Percentiles rank a stretch among this genome's conserved stretches.
Conservation (phyloP, 1,140 invertebrate genomes). For the Anoplophora glabripennis region DNA sequence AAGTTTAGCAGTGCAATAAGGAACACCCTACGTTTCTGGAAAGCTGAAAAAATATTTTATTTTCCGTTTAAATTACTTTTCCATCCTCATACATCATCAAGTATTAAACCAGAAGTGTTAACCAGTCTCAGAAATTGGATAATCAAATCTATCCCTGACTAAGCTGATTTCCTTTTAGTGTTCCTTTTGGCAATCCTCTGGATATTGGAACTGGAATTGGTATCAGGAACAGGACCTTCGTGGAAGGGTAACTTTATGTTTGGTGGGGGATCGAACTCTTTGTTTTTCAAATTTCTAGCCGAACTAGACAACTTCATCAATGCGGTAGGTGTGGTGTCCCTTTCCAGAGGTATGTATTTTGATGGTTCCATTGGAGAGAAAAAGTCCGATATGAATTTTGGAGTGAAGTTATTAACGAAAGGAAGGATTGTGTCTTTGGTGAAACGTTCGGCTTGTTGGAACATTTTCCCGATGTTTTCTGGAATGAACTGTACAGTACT, state of each 20-base stretch:
- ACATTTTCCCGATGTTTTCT: slow-evolving; percentile 18
- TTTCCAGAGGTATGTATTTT: slow-evolving; percentile 6
- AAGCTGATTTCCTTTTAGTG: not conserved
- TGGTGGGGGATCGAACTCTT: not conserved
- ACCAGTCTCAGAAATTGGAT: too few relatives aligned
- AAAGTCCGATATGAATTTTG: slow-evolving; percentile 8
- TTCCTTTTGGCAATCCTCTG: not conserved
- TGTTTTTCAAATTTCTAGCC: slow-evolving; percentile 2
- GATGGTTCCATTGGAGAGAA: slow-evolving; percentile 1
- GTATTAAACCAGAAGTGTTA: too few relatives aligned
- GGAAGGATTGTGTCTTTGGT: slow-evolving; percentile 24
- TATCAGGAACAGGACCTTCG: not conserved
- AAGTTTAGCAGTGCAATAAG: too few relatives aligned
- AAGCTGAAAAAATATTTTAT: too few relatives aligned
- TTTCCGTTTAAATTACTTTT: too few relatives aligned
- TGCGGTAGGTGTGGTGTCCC: not conserved
- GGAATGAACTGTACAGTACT: slow-evolving; percentile 24
- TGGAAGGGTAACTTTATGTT: not conserved
- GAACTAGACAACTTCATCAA: not conserved
- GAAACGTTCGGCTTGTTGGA: slow-evolving; percentile 22
- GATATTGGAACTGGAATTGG: not conserved
- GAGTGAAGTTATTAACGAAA: slow-evolving; percentile 9
- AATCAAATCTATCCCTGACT: too few relatives aligned
- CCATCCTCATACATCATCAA: too few relatives aligned
- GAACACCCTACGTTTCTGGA: too few relatives aligned